Evolutionary conservation across 2,888 invertebrate species (phyloP).

Genomic region (Cosmopolites sordidus): DNA sequence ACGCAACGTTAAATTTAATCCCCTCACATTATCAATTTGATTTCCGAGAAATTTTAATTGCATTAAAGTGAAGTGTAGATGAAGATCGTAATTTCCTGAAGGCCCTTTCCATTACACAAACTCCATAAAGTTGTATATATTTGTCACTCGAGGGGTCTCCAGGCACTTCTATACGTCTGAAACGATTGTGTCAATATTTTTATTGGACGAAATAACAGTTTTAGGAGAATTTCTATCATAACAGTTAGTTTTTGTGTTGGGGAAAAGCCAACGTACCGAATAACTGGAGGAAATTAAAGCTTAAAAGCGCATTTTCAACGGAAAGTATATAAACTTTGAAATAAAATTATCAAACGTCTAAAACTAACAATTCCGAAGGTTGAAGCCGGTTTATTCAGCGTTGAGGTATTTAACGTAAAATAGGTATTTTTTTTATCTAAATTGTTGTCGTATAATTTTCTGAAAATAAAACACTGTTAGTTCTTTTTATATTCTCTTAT

Average conservation of each 20-base stretch:
- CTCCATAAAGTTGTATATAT: slow-evolving; percentile 21
- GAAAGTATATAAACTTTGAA: not conserved
- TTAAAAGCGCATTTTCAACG: not conserved
- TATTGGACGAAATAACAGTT: slow-evolving; percentile 22
- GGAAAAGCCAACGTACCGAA: not conserved
- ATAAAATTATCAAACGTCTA: not conserved
- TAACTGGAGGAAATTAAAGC: not conserved
- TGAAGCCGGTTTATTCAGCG: no score
- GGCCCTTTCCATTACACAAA: slow-evolving; percentile 12
- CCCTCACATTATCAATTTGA: not conserved
- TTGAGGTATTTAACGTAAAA: no score
- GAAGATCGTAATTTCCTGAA: slow-evolving; percentile 17
- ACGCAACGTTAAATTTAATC: no score
- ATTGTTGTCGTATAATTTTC: no score
- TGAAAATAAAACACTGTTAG: no score
- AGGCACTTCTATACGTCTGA: slow-evolving; percentile 10
- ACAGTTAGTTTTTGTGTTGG: slow-evolving; percentile 11
- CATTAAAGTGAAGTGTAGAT: slow-evolving; percentile 17
- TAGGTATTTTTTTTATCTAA: no score
- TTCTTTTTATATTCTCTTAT: no score
- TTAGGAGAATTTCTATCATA: slow-evolving; percentile 17
- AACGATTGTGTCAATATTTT: slow-evolving; percentile 22
- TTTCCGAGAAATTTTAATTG: slow-evolving; percentile 20
- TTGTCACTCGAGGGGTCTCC: slow-evolving; percentile 16
- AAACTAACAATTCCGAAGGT: not conserved